These are phyloP conservation scores for Xyrichtys novacula DNA, from an alignment of 2,797 vertebrate genomes.

Conservation along the genomic window DNA sequence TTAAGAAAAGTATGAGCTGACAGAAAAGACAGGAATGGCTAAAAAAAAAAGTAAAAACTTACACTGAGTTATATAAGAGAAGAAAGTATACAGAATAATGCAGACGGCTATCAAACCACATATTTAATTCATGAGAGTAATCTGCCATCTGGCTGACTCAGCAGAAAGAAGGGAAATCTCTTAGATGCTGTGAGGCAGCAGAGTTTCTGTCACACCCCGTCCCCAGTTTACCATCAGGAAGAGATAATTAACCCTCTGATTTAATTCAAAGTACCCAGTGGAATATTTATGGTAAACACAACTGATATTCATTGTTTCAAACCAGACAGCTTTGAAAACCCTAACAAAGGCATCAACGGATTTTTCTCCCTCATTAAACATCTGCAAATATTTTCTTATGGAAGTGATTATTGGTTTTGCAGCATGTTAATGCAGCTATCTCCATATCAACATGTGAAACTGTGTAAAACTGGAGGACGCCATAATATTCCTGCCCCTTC, in stretches of 20 bases:
- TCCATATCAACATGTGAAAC: too few species aligned
- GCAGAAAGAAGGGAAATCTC: conserved; percentile 34
- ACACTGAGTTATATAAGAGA: not conserved
- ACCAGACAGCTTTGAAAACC: not conserved
- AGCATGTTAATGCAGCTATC: too few species aligned
- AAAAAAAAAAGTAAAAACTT: not conserved
- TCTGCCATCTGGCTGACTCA: conserved; percentile 40
- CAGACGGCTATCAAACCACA: conserved; percentile 12
- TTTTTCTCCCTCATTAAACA: not conserved
- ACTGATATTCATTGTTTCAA: conserved; percentile 15
- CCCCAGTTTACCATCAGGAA: not conserved
- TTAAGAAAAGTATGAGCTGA: not conserved
- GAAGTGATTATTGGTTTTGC: not conserved
- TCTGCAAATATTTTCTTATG: not conserved
- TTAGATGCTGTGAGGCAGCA: conserved; percentile 25
- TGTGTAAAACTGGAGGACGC: too few species aligned
- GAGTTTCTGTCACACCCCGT: conserved; percentile 9
- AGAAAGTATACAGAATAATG: conserved; percentile 11
- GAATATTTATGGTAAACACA: conserved; percentile 23
- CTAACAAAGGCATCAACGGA: not conserved
- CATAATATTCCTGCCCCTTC: too few species aligned
- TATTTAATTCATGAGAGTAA: conserved; percentile 58
- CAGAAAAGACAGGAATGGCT: not conserved
- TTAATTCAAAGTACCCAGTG: conserved; percentile 16
- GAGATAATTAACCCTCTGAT: not conserved